These are phyloP conservation scores for Bathynomus jamesi DNA, from an alignment of 1,140 invertebrate genomes.

Conservation along the genomic window DNA sequence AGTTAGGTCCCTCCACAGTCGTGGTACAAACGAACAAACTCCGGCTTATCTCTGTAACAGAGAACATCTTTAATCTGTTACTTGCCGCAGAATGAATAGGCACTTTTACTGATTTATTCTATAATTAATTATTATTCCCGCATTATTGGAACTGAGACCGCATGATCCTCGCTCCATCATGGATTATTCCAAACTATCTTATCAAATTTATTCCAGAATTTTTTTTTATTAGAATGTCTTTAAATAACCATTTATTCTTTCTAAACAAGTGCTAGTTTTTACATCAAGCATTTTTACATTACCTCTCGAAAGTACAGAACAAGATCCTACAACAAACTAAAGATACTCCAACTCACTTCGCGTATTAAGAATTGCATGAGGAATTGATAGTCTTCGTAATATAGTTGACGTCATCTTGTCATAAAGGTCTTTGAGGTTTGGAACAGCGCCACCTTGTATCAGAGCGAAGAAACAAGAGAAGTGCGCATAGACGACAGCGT, in stretches of 20 bases:
- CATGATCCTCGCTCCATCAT: not conserved
- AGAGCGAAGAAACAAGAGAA: slow-evolving; percentile 30
- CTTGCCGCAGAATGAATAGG: not conserved
- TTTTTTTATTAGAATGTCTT: not conserved
- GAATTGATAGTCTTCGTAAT: slow-evolving; percentile 23
- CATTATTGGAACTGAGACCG: not conserved
- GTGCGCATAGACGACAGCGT: slow-evolving; percentile 26
- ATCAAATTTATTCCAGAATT: not conserved
- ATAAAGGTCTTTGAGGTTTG: slow-evolving; percentile 17
- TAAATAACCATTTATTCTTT: too few species aligned
- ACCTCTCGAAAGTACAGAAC: not conserved
- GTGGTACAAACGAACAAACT: slow-evolving; percentile 23
- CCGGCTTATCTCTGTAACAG: slow-evolving; percentile 22
- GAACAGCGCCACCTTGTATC: slow-evolving; percentile 21
- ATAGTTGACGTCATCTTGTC: slow-evolving; percentile 6
- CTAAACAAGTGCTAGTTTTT: too few species aligned
- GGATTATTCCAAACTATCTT: not conserved
- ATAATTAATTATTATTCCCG: not conserved
- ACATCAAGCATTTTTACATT: too few species aligned
- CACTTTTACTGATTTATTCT: not conserved
- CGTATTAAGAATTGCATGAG: slow-evolving; percentile 29
- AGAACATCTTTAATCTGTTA: not conserved
- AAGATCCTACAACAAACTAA: not conserved
- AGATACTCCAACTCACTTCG: slow-evolving; percentile 16
- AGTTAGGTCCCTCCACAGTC: slow-evolving; percentile 24